A percentile compares a stretch with the other conserved stretches of the same genome.
These are phyloP conservation scores for Tenrec ecaudatus DNA, from an alignment of 2,113 vertebrate species.

Conservation along the genomic window DNA sequence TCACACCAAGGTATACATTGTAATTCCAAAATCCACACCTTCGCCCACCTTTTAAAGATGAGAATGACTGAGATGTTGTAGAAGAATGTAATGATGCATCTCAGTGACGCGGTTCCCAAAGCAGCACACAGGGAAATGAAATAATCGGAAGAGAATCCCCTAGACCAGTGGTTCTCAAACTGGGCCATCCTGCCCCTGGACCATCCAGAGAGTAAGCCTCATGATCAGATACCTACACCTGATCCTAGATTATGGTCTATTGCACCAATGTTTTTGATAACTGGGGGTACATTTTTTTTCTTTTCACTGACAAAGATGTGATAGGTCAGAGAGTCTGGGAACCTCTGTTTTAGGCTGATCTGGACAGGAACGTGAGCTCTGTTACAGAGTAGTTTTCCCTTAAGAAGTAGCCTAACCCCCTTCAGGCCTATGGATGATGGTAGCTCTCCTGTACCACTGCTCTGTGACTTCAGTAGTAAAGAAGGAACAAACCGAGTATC, in stretches of 20 bases:
- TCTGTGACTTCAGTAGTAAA: not conserved
- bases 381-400: slow-evolving; percentile 62
- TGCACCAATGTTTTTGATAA: too few species aligned
- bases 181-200: too few species aligned
- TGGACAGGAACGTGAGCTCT: slow-evolving; percentile 59
- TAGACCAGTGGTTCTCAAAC: too few species aligned
- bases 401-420: slow-evolving; percentile 56
- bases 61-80: slow-evolving; percentile 74
- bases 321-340: too few species aligned
- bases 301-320: too few species aligned
- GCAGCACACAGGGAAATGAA: slow-evolving; percentile 70
- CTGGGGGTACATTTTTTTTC: too few species aligned
- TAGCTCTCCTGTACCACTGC: not conserved
- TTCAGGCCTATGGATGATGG: not conserved
- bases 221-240: too few species aligned
- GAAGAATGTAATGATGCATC: slow-evolving; percentile 79
- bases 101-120: slow-evolving; percentile 65
- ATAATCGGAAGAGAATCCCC: slow-evolving; percentile 70
- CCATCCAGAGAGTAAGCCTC: too few species aligned
- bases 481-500: not conserved
- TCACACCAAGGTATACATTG: slow-evolving; percentile 18
- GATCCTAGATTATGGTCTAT: too few species aligned
- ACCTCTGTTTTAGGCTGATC: slow-evolving; percentile 60
- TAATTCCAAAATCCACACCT: slow-evolving; percentile 35
- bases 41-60: slow-evolving; percentile 66